Base-by-base conservation (phyloP, 2,797 vertebrate species). In the Psittacula derbiana region DNA sequence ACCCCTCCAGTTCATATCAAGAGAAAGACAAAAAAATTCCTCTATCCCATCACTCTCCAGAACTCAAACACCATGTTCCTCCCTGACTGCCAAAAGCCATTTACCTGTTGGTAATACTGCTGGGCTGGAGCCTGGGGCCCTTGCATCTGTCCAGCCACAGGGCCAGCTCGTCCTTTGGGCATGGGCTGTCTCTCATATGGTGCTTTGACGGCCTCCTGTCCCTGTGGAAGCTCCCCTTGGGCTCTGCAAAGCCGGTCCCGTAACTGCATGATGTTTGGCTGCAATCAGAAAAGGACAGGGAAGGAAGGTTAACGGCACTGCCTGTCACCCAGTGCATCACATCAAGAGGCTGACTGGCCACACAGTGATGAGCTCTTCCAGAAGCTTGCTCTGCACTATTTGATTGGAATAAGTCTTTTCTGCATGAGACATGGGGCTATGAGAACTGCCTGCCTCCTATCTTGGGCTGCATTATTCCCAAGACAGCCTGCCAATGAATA, bases 171-270 rank as follows among this genome's bases (percentile, higher is more conserved):
- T 83, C 94, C 97, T 75, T 94, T 97, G 81, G 98, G 33, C 41
- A 94, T 1, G 7, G 93, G 97, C 28, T 96, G 97, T 46, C 94
- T 96, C 49, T 96, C 96, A 0, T 96, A 94, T 0, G 74, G 96
- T 36, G 89, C 85, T 36, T 82, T 97, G 5, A 97, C 60, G 40
- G 93, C 44, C 0, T 97, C 95, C 23, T 98, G 97, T 21, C 81
- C 94, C 9, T 46, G 58, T 1, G 91, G 33, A 43, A 97, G 98
- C 75, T 98, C 98, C 40, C 98, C 99, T 27, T 99, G 98, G 60
- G 99, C 99, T 96, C 97, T 98, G 87, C 97, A 98, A 36, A 99
- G 98, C 85, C 99, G 98, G 40, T 99, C 98, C 10, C 98, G 98
- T 19, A 99, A 98, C 95, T 98, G 98, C 94, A 99, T 79, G 7